Evolutionary conservation across 2,113 vertebrate species (phyloP), one percentile per base, ranked within the genome.

Genomic region (Lepisosteus oculatus): DNA sequence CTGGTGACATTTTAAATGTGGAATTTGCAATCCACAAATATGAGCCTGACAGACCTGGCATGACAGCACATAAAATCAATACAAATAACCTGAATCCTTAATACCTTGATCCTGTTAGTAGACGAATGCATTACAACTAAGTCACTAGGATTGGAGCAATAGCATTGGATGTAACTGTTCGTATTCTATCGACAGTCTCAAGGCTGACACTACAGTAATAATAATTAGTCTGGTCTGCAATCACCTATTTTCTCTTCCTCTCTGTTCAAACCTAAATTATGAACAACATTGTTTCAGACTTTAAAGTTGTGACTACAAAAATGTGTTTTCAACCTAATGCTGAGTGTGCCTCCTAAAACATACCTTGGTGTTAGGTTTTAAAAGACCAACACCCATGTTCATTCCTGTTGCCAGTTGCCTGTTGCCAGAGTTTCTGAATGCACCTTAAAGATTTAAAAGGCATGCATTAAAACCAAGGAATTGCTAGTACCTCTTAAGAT

Each of bases 81-180:
- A 98, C 95, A 95, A 97, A 98, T 98, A 97, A 97, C 95, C 92
- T 92, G 89, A 96, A 95, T 95, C 94, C 95, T 94, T 98, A 98
- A 98, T 98, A 97, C 95, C 90, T 96, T 97, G 95, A 98, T 97
- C 97, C 91, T 44, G 81, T 92, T 88, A 90, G 93, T 95, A 94
- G 95, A 96, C 91, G 90, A 93, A 91, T 78, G 90, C 87, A 95
- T 97, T 96, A 95, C 92, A 91, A 91, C 92, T 88, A 89, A 92
- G 83, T 79, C 89, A 86, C 87, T 80, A 76, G 85, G 85, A 90
- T 86, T 92, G 87, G 79, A 80, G 90, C 86, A 65, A 83, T 78
- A 55, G 56, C 83, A 84, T 78, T 41, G 82, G 80, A 78, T 88
- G 83, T 84, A 88, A 85, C 83, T 81, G 86, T 74, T 70, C 85